A percentile compares a stretch with the other conserved stretches of the same genome.
Evolutionary conservation across 2,113 vertebrate species (phyloP).

Genomic region (Riparia riparia): DNA sequence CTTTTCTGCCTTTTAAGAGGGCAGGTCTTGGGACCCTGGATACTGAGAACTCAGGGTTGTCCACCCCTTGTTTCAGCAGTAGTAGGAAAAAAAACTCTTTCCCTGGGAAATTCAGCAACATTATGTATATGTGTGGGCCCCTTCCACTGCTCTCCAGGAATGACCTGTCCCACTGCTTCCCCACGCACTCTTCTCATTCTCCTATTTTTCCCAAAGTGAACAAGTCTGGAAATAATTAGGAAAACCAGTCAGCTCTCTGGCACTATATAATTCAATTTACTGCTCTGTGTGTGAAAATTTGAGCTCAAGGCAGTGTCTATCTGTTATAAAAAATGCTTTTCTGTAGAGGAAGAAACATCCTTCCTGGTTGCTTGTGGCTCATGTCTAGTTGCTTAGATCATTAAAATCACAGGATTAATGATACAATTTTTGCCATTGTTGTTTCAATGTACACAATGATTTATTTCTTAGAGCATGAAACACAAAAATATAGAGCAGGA

Average conservation of each 20-base stretch:
- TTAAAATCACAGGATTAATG: background rate
- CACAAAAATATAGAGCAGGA: background rate
- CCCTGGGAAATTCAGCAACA: background rate
- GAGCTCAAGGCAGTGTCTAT: slow-evolving; percentile 44
- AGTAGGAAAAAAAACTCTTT: background rate
- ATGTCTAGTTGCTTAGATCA: background rate
- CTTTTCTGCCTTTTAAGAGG: background rate
- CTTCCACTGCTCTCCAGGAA: background rate
- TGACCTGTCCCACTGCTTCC: slow-evolving; percentile 13
- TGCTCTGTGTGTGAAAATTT: slow-evolving; percentile 56
- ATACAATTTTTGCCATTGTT: background rate
- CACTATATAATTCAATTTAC: slow-evolving; percentile 57
- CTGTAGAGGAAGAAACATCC: background rate
- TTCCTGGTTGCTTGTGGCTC: slow-evolving; percentile 8
- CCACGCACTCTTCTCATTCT: background rate
- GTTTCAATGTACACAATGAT: background rate
- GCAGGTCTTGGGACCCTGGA: background rate
- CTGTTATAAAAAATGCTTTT: slow-evolving; percentile 44
- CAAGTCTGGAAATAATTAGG: slow-evolving; percentile 64
- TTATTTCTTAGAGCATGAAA: background rate
- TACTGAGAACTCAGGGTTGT: background rate
- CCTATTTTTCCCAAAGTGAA: slow-evolving; percentile 19
- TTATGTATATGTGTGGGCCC: background rate
- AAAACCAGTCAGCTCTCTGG: slow-evolving; percentile 31
- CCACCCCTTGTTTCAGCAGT: background rate